These are phyloP conservation scores for Micrasema longulum DNA, from an alignment of 1,140 invertebrate genomes.

Conservation along the genomic window DNA sequence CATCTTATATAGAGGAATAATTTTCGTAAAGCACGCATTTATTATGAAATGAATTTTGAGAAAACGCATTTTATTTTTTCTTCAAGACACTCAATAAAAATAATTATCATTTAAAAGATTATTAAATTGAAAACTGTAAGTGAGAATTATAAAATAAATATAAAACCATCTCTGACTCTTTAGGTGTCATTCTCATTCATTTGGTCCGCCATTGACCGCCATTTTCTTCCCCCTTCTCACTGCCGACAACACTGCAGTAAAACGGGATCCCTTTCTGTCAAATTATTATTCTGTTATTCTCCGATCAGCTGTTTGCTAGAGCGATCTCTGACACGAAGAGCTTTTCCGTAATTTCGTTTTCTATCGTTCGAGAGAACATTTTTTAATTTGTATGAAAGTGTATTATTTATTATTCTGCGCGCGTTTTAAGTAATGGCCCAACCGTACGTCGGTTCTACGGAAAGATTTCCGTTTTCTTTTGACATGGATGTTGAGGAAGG, in stretches of 20 bases:
- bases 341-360: background rate
- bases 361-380: background rate
- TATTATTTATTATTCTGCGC: too few species aligned
- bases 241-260: conserved; percentile 5
- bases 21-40: too few species aligned
- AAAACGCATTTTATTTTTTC: too few species aligned
- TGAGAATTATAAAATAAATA: too few species aligned
- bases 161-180: too few species aligned
- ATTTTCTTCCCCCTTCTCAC: background rate
- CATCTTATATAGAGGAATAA: too few species aligned
- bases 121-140: too few species aligned
- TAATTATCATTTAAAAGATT: too few species aligned
- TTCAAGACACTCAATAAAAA: too few species aligned
- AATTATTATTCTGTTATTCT: background rate
- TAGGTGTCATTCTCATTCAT: too few species aligned
- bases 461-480: conserved; percentile 66
- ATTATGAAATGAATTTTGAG: too few species aligned
- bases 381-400: conserved; percentile 10
- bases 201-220: conserved; percentile 3
- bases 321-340: conserved; percentile 2
- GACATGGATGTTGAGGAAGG: conserved; percentile 64
- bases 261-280: conserved; percentile 21
- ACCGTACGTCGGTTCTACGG: conserved; percentile 64
- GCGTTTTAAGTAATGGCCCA: conserved; percentile 57
- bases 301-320: conserved; percentile 35